These are phyloP conservation scores for Ganaspis sp. DNA, from an alignment of 1,140 invertebrate genomes.

Conservation along the genomic window DNA sequence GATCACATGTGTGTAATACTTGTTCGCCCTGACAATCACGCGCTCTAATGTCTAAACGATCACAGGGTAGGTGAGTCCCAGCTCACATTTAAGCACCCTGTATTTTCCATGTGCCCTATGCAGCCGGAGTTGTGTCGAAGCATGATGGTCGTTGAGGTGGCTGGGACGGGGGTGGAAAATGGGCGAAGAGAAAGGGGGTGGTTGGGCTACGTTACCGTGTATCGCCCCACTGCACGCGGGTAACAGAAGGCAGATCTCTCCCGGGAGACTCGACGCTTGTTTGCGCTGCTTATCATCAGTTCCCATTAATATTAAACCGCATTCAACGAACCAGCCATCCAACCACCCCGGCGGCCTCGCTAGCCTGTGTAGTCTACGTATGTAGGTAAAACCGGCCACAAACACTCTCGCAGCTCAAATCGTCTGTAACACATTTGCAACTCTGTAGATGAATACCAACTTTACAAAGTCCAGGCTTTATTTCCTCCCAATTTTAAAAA, in stretches of 20 bases:
- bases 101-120: constrained; percentile 55
- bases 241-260: constrained; percentile 77
- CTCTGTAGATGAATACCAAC: constrained; percentile 12
- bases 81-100: constrained; percentile 47
- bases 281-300: constrained; percentile 77
- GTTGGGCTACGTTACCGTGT: constrained; percentile 54
- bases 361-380: constrained; percentile 56
- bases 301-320: constrained; percentile 78
- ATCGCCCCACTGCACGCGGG: constrained; percentile 71
- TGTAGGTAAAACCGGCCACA: constrained; percentile 56
- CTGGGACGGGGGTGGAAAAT: not conserved
- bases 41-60: constrained; percentile 40
- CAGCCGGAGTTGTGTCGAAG: constrained; percentile 44
- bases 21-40: constrained; percentile 22
- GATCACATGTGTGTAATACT: constrained; percentile 17
- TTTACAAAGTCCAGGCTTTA: not conserved
- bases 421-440: constrained; percentile 37
- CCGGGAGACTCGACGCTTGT: constrained; percentile 76
- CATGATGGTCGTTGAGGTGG: constrained; percentile 46
- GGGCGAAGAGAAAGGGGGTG: constrained; percentile 37
- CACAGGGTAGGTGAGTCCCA: constrained; percentile 31
- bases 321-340: constrained; percentile 73
- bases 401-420: constrained; percentile 52
- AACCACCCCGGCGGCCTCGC: constrained; percentile 58
- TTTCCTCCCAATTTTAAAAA: constrained; percentile 13